Conservation (phyloP, 2,113 vertebrate genomes). For the Lophochroa leadbeateri region DNA sequence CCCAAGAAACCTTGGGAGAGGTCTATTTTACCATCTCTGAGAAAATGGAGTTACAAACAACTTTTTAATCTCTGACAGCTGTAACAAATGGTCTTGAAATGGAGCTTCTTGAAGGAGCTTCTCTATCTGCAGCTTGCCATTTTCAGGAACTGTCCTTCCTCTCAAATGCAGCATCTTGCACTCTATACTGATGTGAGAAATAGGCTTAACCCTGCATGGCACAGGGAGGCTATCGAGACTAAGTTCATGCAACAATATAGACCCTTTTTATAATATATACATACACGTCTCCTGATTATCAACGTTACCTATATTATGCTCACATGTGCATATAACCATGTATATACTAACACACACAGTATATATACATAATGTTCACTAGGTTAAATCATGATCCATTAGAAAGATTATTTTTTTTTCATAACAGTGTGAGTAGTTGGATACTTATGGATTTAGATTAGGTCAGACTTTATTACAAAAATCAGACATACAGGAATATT, state of each 20-base stretch:
- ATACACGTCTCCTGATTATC: not conserved
- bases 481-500: not conserved
- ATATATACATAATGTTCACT: not conserved
- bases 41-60: not conserved
- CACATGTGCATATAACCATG: not conserved
- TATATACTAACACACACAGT: not conserved
- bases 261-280: not conserved
- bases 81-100: not conserved
- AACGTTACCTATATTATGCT: not conserved
- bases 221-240: rapidly evolving
- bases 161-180: not conserved
- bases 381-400: not conserved
- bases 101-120: not conserved
- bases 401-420: not conserved
- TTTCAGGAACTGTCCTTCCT: not conserved
- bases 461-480: not conserved
- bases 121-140: not conserved
- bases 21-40: not conserved
- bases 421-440: not conserved
- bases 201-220: not conserved
- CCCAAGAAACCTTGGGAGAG: not conserved
- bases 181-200: not conserved
- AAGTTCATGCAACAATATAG: not conserved
- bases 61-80: not conserved
- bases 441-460: not conserved